phyloP scores from a whole-genome alignment of 92 coral and sea anemone genomes.

The Phymanthus crucifer region DNA sequence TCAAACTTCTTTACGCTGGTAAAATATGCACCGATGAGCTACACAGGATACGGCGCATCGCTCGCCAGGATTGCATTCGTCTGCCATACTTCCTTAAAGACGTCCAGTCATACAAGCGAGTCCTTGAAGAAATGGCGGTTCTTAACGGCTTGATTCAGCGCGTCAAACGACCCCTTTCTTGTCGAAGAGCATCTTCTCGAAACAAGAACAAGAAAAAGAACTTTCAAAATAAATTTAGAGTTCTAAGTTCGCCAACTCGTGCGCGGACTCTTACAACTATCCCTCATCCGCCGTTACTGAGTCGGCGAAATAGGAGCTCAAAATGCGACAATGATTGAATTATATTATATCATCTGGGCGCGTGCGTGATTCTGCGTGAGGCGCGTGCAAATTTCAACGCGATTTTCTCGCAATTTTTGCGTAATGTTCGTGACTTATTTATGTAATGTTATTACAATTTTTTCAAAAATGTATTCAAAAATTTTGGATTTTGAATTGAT shows the following conservation, averaged over 20 bases:
- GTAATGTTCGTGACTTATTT: no score
- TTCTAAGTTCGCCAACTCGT: constrained; percentile 54
- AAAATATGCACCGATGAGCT: constrained; percentile 85
- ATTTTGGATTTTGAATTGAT: no score
- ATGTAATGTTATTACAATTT: no score
- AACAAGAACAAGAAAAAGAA: constrained; percentile 49
- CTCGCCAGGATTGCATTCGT: constrained; percentile 76
- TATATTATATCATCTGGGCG: not conserved
- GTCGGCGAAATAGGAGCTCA: constrained; percentile 19
- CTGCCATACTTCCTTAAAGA: constrained; percentile 85
- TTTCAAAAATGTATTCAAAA: no score
- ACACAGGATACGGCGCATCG: constrained; percentile 73
- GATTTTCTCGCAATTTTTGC: no score
- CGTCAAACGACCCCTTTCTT: constrained; percentile 66
- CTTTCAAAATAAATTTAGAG: constrained; percentile 36
- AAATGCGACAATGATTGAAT: constrained; percentile 1
- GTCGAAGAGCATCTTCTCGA: constrained; percentile 34
- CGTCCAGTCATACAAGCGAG: constrained; percentile 64
- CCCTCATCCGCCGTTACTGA: constrained; percentile 44
- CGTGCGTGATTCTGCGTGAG: not conserved
- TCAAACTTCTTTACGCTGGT: constrained; percentile 88
- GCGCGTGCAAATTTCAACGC: not conserved
- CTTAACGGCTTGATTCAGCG: constrained; percentile 75
- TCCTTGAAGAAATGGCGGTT: constrained; percentile 78
- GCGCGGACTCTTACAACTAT: constrained; percentile 17